Conservation (phyloP, 2,797 vertebrate species). For the Oceanodroma leucorhoa region DNA sequence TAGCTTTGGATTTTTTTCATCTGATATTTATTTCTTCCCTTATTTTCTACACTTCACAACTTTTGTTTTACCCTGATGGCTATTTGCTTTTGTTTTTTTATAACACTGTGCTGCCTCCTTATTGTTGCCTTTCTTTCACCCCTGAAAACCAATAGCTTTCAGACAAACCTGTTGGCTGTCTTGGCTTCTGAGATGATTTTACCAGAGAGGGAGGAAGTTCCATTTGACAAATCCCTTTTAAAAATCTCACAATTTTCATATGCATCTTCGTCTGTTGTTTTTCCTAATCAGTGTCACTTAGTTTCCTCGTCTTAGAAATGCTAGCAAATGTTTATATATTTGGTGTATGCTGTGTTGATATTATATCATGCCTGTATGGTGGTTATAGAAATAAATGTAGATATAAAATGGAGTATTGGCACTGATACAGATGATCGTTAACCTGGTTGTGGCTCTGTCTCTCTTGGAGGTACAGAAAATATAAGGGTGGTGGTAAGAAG, state of each 20-base stretch:
- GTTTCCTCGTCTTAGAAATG: conserved; percentile 22
- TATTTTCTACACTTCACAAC: not conserved
- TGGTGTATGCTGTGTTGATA: not conserved
- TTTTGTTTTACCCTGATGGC: not conserved
- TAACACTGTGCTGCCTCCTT: not conserved
- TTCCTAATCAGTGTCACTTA: not conserved
- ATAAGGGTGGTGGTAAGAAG: not conserved
- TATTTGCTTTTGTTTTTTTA: not conserved
- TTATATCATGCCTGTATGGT: not conserved
- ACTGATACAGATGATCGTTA: not conserved
- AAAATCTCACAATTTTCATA: conserved; percentile 8
- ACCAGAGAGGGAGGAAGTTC: not conserved
- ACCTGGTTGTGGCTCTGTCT: not conserved
- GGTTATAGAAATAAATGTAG: not conserved
- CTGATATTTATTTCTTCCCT: not conserved
- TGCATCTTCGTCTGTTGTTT: conserved; percentile 1
- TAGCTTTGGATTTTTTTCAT: not conserved
- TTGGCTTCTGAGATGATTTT: not conserved
- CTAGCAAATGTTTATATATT: not conserved
- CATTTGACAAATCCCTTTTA: not conserved
- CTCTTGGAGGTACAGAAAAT: not conserved
- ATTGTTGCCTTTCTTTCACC: not conserved
- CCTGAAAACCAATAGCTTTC: not conserved
- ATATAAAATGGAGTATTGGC: not conserved
- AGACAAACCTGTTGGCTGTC: not conserved